Conservation (phyloP, 2,797 vertebrate species). For the Natrix natrix region DNA sequence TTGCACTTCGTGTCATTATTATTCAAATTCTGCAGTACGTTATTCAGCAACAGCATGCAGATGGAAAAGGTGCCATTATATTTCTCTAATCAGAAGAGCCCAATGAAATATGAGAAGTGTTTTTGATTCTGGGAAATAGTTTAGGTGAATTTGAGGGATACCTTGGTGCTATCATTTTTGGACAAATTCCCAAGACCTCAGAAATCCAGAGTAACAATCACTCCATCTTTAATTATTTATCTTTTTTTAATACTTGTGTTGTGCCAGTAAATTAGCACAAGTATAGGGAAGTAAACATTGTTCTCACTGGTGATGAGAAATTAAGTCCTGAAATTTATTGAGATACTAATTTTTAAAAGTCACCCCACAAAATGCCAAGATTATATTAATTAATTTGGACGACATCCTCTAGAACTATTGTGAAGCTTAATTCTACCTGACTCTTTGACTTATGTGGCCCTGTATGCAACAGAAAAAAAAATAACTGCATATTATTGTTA, state of each 20-base stretch:
- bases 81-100: neutral
- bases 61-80: neutral
- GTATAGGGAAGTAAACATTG: slow-evolving; percentile 15
- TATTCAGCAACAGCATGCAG: neutral
- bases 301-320: slow-evolving; percentile 44
- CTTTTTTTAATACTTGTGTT: slow-evolving; percentile 17
- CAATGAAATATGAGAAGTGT: neutral
- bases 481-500: neutral
- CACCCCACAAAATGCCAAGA: neutral
- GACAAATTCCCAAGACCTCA: neutral
- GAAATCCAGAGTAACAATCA: neutral
- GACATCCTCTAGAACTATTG: neutral
- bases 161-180: neutral
- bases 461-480: neutral
- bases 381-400: slow-evolving; percentile 19
- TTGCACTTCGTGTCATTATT: slow-evolving; percentile 14
- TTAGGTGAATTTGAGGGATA: neutral
- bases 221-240: slow-evolving; percentile 5
- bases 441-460: neutral
- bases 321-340: slow-evolving; percentile 35
- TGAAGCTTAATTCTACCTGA: neutral
- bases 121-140: neutral
- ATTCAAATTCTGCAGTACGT: neutral
- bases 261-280: slow-evolving; percentile 16
- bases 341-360: slow-evolving; percentile 25